Evolutionary conservation across 2,888 invertebrate species (phyloP).

Genomic region (Ptycholaimellus sp.): DNA sequence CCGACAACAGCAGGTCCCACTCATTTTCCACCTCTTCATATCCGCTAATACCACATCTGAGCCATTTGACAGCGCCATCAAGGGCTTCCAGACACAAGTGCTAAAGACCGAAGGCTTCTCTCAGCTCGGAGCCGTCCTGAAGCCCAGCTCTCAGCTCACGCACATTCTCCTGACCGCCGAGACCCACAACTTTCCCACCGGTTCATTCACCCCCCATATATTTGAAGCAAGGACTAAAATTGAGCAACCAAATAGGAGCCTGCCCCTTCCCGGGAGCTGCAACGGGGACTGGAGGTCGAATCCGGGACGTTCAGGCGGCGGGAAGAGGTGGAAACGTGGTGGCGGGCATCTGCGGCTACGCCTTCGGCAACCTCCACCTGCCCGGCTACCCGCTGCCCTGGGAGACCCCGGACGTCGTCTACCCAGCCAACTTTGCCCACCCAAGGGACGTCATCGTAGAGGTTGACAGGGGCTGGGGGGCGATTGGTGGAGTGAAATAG

Average conservation of each 20-base stretch:
- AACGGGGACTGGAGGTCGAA: conserved; percentile 83
- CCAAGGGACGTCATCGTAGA: conserved; percentile 54
- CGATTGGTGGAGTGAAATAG: conserved; percentile 38
- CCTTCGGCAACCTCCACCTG: conserved; percentile 69
- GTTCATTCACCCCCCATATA: conserved; percentile 10
- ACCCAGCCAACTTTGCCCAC: conserved; percentile 66
- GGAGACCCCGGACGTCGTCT: conserved; percentile 47
- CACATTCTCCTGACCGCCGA: conserved; percentile 93
- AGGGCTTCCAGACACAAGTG: conserved; percentile 9
- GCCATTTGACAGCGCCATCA: conserved; percentile 14
- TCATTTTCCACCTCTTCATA: conserved; percentile 2
- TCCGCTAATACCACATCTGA: conserved; percentile 7
- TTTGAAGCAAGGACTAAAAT: not conserved
- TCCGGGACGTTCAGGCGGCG: conserved; percentile 78
- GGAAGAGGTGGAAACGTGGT: conserved; percentile 51
- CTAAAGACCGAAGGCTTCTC: no score
- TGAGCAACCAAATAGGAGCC: conserved; percentile 36
- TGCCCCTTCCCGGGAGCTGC: conserved; percentile 93
- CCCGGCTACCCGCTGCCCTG: conserved; percentile 69
- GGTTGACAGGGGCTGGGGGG: not conserved
- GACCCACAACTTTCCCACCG: conserved; percentile 93
- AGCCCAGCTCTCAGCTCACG: no score
- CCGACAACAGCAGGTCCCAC: conserved; percentile 67
- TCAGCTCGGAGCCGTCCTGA: no score
- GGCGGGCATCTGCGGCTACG: conserved; percentile 50